Percentiles rank a stretch among this genome's conserved stretches.
These are phyloP conservation scores for Gallinago media DNA, from an alignment of 2,113 vertebrate species.

Conservation along the genomic window DNA sequence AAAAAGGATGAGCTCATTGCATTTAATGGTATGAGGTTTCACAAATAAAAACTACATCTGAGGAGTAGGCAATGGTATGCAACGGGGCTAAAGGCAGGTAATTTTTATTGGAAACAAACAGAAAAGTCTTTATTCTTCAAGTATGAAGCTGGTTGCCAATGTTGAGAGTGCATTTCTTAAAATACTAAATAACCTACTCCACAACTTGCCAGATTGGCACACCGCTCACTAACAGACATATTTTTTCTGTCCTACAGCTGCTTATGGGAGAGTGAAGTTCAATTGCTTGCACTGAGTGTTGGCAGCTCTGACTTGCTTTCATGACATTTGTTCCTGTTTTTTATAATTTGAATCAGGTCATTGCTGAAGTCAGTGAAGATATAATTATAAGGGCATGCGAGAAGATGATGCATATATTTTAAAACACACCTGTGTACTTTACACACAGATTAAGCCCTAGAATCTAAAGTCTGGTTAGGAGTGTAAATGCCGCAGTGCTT, in stretches of 20 bases:
- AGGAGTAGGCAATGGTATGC: neutral
- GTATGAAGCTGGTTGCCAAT: neutral
- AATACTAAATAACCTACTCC: neutral
- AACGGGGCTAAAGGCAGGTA: neutral
- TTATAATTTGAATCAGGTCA: neutral
- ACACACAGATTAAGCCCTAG: neutral
- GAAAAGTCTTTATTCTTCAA: neutral
- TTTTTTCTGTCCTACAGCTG: neutral
- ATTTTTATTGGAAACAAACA: neutral
- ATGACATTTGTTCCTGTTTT: neutral
- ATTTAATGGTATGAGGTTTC: slow-evolving; percentile 24
- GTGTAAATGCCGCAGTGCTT: neutral
- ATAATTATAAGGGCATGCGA: neutral
- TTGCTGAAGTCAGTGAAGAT: neutral
- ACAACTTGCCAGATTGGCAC: neutral
- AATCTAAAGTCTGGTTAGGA: neutral
- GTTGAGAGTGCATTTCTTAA: neutral
- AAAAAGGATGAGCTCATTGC: slow-evolving; percentile 71
- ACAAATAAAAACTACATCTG: slow-evolving; percentile 33
- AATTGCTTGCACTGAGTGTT: rapidly evolving
- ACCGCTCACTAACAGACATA: no score
- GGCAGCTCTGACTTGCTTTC: neutral
- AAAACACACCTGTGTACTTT: neutral
- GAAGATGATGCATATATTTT: neutral
- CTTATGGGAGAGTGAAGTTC: neutral